Conservation (phyloP, 2,113 vertebrate genomes). For the Thryonomys swinderianus region DNA sequence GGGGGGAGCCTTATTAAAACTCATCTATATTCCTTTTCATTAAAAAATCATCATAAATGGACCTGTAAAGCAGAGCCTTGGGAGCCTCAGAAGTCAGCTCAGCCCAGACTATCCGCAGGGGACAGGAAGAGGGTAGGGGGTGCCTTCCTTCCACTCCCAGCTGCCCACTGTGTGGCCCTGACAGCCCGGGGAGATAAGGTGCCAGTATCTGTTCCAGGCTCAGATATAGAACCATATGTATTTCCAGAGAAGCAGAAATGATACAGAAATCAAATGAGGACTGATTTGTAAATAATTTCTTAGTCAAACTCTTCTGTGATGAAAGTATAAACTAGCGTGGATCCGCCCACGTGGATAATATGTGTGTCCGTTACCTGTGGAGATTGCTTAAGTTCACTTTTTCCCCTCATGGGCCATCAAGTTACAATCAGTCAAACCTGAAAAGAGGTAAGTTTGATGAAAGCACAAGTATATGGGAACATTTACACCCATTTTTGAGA, state of each 20-base stretch:
- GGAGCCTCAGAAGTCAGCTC: neutral
- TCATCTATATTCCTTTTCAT: constrained; percentile 67
- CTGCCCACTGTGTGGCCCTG: neutral
- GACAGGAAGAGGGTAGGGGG: neutral
- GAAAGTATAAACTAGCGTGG: neutral
- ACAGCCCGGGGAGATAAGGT: neutral
- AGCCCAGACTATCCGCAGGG: neutral
- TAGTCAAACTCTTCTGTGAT: neutral
- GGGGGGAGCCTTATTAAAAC: constrained; percentile 63
- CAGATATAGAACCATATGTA: neutral
- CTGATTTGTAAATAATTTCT: constrained; percentile 47
- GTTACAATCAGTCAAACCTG: neutral
- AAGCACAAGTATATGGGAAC: neutral
- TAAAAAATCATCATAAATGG: constrained; percentile 54
- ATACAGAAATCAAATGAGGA: constrained; percentile 20
- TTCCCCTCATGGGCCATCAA: neutral
- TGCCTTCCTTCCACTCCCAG: neutral
- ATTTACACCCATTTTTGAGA: neutral
- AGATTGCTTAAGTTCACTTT: neutral
- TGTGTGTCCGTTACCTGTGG: neutral
- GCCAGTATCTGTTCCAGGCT: constrained; percentile 3
- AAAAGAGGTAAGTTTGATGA: constrained; percentile 10
- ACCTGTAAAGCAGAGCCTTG: neutral
- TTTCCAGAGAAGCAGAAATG: constrained; percentile 26
- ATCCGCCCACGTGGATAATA: neutral